These are phyloP conservation scores for Lates calcarifer DNA, from an alignment of 2,113 vertebrate genomes.

Conservation along the genomic window DNA sequence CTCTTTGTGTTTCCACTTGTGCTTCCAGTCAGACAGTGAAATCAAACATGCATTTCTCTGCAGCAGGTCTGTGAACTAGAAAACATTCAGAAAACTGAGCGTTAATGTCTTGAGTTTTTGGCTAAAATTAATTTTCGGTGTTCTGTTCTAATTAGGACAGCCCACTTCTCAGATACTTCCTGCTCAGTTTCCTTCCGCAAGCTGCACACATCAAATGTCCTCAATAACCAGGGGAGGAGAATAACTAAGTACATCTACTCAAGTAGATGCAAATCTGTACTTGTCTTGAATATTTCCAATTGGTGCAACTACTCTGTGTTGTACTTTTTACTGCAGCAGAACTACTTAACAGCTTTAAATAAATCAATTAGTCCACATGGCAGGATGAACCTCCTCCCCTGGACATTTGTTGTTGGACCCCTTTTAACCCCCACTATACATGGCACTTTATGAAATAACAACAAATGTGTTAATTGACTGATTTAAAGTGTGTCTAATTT, in stretches of 20 bases:
- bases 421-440: no score
- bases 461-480: no score
- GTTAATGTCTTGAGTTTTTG: background rate
- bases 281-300: background rate
- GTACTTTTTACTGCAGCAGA: background rate
- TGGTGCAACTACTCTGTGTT: no score
- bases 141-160: slow-evolving; percentile 46
- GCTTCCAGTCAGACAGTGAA: background rate
- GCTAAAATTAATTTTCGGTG: background rate
- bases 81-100: no score
- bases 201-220: slow-evolving; percentile 16
- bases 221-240: background rate
- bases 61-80: background rate
- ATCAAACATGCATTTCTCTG: background rate
- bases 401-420: no score
- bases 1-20: background rate
- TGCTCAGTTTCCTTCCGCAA: slow-evolving; percentile 41
- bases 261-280: background rate
- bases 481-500: no score
- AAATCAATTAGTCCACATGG: no score
- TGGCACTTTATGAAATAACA: no score
- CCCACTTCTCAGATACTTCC: slow-evolving; percentile 47
- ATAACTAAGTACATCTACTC: background rate
- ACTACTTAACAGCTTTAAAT: no score
- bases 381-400: no score